Conservation (phyloP, 2,113 vertebrate genomes). For the Laterallus jamaicensis region DNA sequence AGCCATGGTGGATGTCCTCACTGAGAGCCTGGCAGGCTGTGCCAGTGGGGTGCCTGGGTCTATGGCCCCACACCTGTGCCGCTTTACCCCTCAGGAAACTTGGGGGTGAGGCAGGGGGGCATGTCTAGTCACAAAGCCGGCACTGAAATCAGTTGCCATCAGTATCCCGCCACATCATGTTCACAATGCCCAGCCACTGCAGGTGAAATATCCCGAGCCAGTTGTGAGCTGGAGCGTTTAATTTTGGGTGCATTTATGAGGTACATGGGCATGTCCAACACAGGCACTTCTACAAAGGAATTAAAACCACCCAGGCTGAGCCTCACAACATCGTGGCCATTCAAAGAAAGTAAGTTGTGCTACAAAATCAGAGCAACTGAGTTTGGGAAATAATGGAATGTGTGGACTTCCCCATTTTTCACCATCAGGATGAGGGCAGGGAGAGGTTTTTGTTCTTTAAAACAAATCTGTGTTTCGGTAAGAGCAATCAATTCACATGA, state of each 20-base stretch:
- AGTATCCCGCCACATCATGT: rapidly evolving
- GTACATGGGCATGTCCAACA: neutral
- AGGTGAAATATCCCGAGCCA: neutral
- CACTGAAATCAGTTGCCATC: neutral
- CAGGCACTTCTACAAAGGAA: neutral
- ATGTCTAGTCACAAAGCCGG: neutral
- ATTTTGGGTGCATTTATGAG: neutral
- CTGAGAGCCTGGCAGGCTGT: too few species aligned
- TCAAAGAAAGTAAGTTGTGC: neutral
- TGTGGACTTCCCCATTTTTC: neutral
- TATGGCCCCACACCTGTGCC: neutral
- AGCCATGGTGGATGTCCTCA: too few species aligned
- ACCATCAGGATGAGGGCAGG: neutral
- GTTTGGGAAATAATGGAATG: neutral
- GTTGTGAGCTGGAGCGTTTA: neutral
- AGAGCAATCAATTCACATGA: neutral
- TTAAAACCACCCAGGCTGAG: neutral
- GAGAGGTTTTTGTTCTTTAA: neutral
- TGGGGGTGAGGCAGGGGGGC: rapidly evolving
- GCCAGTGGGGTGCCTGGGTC: neutral
- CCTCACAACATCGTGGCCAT: rapidly evolving
- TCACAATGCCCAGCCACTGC: neutral
- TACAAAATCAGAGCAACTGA: neutral
- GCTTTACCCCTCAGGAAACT: neutral
- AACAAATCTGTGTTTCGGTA: neutral